Percentiles rank a stretch among this genome's conserved stretches.
These are phyloP conservation scores for Drosophila niveifrons DNA, from an alignment of 2,888 invertebrate species.

Conservation along the genomic window DNA sequence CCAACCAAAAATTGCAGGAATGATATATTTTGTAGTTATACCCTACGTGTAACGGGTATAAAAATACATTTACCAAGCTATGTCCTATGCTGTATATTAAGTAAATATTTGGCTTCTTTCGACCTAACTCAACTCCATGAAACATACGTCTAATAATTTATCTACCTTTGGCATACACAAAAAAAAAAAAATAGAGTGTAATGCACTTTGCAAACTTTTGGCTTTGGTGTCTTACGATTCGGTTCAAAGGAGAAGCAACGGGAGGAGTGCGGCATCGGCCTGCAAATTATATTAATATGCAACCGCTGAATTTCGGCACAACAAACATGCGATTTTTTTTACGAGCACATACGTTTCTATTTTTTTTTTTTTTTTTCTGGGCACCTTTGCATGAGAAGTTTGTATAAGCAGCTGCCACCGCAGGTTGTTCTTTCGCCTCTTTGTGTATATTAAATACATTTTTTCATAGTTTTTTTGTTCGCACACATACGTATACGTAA, in stretches of 20 bases:
- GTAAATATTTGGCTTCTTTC: neutral
- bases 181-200: slow-evolving; percentile 30
- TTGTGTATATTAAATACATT: slow-evolving; percentile 63
- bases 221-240: slow-evolving; percentile 39
- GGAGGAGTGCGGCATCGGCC: slow-evolving; percentile 39
- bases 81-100: slow-evolving; percentile 10
- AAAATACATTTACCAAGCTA: neutral
- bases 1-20: no score
- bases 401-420: slow-evolving; percentile 35
- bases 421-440: slow-evolving; percentile 21
- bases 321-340: slow-evolving; percentile 54
- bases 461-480: slow-evolving; percentile 33
- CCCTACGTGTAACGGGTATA: no score
- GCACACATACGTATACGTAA: slow-evolving; percentile 7
- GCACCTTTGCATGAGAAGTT: slow-evolving; percentile 57
- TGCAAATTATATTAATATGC: slow-evolving; percentile 83
- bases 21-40: no score
- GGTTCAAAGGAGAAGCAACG: slow-evolving; percentile 4
- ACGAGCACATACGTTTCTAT: slow-evolving; percentile 11
- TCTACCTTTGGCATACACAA: slow-evolving; percentile 47
- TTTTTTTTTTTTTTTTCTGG: slow-evolving; percentile 17
- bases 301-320: slow-evolving; percentile 64
- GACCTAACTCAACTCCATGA: neutral
- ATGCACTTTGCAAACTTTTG: slow-evolving; percentile 58
- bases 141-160: slow-evolving; percentile 41